Evolutionary conservation across 37 sponge, comb jelly and placozoan genomes (phyloP).

Genomic region (Ephydatia muelleri): DNA sequence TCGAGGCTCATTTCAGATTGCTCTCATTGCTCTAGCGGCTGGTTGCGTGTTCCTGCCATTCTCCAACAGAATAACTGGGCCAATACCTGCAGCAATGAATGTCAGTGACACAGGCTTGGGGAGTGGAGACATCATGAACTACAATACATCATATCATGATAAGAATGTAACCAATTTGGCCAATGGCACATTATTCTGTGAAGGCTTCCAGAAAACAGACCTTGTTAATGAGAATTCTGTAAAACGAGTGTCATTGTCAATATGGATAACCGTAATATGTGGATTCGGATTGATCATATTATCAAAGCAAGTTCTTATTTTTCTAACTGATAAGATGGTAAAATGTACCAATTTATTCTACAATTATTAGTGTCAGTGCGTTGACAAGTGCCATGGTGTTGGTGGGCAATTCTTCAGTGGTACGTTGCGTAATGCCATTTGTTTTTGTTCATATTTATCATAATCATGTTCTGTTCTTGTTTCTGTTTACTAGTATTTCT

Average conservation of each 20-base stretch:
- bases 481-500: too few species aligned
- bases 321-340: too few species aligned
- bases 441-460: too few species aligned
- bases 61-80: constrained; percentile 76
- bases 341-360: too few species aligned
- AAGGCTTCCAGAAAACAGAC: neutral
- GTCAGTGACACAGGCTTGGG: neutral
- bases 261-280: constrained; percentile 44
- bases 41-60: constrained; percentile 50
- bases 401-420: constrained; percentile 64
- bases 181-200: constrained; percentile 14
- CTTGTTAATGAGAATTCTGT: constrained; percentile 32
- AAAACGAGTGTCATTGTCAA: constrained; percentile 17
- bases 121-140: neutral
- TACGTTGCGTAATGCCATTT: neutral
- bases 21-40: constrained; percentile 1
- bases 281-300: constrained; percentile 2
- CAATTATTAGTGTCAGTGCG: constrained; percentile 15
- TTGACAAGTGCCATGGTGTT: constrained; percentile 56
- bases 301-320: constrained; percentile 44
- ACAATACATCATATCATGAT: constrained; percentile 13
- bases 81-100: constrained; percentile 9
- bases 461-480: too few species aligned
- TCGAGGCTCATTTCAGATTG: neutral
- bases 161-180: neutral